These are phyloP conservation scores for Tenualosa thibaudeaui DNA, from an alignment of 2,797 vertebrate species.

Conservation along the genomic window DNA sequence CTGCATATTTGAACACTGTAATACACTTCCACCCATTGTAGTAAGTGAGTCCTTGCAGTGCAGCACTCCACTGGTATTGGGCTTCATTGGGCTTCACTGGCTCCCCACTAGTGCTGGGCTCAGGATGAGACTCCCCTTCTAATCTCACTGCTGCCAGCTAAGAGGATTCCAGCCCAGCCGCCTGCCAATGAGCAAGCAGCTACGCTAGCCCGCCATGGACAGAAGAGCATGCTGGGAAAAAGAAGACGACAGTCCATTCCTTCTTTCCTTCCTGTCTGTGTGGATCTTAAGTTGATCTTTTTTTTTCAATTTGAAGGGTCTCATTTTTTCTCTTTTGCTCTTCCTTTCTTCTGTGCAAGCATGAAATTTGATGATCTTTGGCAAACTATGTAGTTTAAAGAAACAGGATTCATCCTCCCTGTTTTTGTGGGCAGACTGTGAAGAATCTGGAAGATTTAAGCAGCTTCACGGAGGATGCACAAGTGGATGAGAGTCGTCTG, in stretches of 20 bases:
- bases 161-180: slow-evolving; percentile 47
- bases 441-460: not conserved
- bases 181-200: slow-evolving; percentile 35
- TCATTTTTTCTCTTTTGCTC: not conserved
- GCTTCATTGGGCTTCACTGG: not conserved
- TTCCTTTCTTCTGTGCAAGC: not conserved
- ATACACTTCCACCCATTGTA: no score
- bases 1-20: no score
- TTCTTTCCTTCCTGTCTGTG: not conserved
- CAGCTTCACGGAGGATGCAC: not conserved
- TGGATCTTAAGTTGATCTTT: not conserved
- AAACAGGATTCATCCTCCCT: no score
- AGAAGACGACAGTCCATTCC: slow-evolving; percentile 25
- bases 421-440: not conserved
- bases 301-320: not conserved
- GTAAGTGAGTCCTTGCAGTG: no score
- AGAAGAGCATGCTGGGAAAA: slow-evolving; percentile 42
- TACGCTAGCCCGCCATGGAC: slow-evolving; percentile 19
- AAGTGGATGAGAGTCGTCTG: not conserved
- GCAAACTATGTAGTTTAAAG: not conserved
- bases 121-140: slow-evolving; percentile 36
- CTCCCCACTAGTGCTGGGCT: not conserved
- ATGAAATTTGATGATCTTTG: not conserved
- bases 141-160: slow-evolving; percentile 49
- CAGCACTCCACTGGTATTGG: no score